phyloP scores from a whole-genome alignment of 2,888 invertebrate genomes.

The Diadegma fenestrale region DNA sequence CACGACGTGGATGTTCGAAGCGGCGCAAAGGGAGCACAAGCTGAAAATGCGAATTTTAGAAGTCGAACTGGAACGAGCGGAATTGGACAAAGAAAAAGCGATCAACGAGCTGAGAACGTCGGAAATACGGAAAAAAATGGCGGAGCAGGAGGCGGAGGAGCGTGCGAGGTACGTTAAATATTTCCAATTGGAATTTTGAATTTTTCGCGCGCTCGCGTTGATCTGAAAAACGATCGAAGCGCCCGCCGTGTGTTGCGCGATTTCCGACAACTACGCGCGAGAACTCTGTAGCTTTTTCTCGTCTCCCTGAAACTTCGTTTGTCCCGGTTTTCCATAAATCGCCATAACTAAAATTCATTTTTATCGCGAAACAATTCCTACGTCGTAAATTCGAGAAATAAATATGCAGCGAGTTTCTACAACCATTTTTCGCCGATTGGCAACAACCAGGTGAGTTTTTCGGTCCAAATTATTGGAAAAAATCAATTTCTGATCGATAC shows the following conservation, averaged over 20 bases:
- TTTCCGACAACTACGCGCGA: not conserved
- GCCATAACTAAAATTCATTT: constrained; percentile 59
- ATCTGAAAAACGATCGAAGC: not conserved
- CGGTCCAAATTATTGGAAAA: not conserved
- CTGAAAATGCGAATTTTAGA: constrained; percentile 77
- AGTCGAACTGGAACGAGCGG: constrained; percentile 77
- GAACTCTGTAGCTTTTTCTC: not conserved
- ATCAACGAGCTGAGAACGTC: constrained; percentile 77
- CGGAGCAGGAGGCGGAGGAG: constrained; percentile 74
- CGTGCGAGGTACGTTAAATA: constrained; percentile 73
- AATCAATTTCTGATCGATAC: not conserved
- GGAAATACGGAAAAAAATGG: constrained; percentile 75
- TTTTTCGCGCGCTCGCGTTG: constrained; percentile 30
- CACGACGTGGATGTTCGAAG: constrained; percentile 71
- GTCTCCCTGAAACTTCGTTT: not conserved
- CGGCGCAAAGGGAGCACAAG: constrained; percentile 76
- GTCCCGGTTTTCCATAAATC: constrained; percentile 43
- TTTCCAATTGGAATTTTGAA: not conserved
- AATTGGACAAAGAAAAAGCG: constrained; percentile 77
- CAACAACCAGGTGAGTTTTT: constrained; percentile 77
- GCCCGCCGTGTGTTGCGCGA: not conserved
- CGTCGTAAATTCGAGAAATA: constrained; percentile 33
- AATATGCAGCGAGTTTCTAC: constrained; percentile 79
- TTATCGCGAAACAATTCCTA: constrained; percentile 28
- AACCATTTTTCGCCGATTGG: constrained; percentile 79